phyloP scores from a whole-genome alignment of 2,888 invertebrate genomes.

The Aporophyla lueneburgensis region DNA sequence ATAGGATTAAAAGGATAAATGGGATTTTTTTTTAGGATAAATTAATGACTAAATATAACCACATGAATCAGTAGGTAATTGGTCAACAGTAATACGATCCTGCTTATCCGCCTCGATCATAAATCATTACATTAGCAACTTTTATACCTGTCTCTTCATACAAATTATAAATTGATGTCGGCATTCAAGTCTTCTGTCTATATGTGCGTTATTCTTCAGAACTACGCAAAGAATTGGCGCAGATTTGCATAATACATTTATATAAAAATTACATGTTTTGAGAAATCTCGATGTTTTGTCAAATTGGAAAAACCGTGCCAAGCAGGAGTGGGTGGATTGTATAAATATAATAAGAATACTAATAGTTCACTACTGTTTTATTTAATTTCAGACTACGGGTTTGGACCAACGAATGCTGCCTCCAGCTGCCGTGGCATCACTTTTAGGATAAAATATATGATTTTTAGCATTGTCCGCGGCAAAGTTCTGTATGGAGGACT shows the following conservation, averaged over 20 bases:
- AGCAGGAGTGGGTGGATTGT: background rate
- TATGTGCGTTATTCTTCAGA: background rate
- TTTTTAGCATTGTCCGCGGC: slow-evolving; percentile 67
- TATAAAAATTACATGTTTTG: background rate
- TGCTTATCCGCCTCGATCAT: background rate
- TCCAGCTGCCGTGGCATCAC: slow-evolving; percentile 72
- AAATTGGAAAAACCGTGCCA: background rate
- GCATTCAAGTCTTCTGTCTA: background rate
- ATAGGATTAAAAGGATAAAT: background rate
- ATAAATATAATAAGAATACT: background rate
- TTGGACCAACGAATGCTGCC: slow-evolving; percentile 56
- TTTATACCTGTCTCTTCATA: background rate
- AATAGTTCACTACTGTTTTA: slow-evolving; percentile 35
- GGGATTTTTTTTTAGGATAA: no score
- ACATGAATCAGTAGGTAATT: background rate
- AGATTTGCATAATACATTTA: background rate
- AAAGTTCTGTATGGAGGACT: slow-evolving; percentile 75
- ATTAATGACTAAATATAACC: background rate
- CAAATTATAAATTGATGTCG: background rate
- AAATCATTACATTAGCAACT: no score
- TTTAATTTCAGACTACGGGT: slow-evolving; percentile 70
- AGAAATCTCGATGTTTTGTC: background rate
- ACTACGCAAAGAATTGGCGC: background rate
- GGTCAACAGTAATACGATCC: background rate
- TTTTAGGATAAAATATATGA: slow-evolving; percentile 71